Evolutionary conservation across 30 jellyfish, hydroid and myxozoan genomes (phyloP), one percentile per base, ranked within the genome.

Genomic region (Chrysaora quinquecirrha): DNA sequence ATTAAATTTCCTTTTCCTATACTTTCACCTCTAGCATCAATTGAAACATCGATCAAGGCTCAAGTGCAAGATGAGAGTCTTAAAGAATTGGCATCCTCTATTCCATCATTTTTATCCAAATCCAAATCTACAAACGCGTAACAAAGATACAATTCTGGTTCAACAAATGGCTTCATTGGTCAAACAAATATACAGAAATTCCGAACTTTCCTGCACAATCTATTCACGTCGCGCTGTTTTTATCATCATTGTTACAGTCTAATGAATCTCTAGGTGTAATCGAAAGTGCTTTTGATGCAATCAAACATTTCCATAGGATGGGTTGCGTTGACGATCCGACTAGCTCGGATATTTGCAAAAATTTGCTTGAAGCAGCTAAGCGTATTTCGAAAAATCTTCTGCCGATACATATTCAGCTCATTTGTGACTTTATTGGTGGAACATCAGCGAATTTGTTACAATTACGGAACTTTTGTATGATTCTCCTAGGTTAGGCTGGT

Each of bases 251-350:
- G n/a, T n/a, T 43, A 49, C 83, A 34, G 71, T 18, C 38, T 14
- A 23, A 48, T 14, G 83, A 71, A 20, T 71, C 83, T 16, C 47
- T 35, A 31, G 1, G 71, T 29, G 71, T 34, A 1, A 71, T 71
- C 71, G 47, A 32, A 71, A 71, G 83, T 21, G 38, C 69, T 18
- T 71, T 35, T 38, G 33, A 71, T n/a, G 71, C 74, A 22, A 48
- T n/a, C n/a, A n/a, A n/a, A n/a, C n/a, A n/a, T n/a, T n/a, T n/a
- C n/a, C n/a, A n/a, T n/a, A n/a, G n/a, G n/a, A n/a, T n/a, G n/a
- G n/a, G n/a, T n/a, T n/a, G n/a, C n/a, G n/a, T n/a, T n/a, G n/a
- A n/a, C n/a, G n/a, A n/a, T n/a, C n/a, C n/a, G n/a, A n/a, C n/a
- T n/a, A n/a, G n/a, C n/a, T n/a, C n/a, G n/a, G n/a, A n/a, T n/a